Base-by-base conservation (phyloP, 2,888 invertebrate genomes). In the Oxycera nigricornis region DNA sequence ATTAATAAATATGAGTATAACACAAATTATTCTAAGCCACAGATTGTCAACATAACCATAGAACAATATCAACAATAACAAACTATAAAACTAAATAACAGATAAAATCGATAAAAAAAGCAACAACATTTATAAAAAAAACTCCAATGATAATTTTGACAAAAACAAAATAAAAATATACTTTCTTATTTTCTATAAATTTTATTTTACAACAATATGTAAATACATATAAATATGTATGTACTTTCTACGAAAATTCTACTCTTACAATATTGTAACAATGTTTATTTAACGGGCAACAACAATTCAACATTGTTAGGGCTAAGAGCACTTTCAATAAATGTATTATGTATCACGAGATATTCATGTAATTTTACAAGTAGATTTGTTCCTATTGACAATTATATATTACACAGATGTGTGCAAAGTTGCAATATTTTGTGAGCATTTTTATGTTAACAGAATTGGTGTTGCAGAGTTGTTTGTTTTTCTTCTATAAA, bases 381-480 rank as follows among this genome's bases (percentile, higher is more conserved):
- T 31, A 52, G 24, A 7, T 61, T 61, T 61, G 61, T 61, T 61
- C 59, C 11, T 46, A 59, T 31, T 61, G 30, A 31, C 35, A 11
- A 11, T 55, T 55, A 22, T 22, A 17, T 55, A 22, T 31, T 61
- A 22, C 20, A 52, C 24, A 20, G 9, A 3, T 20, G 2, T 46
- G 17, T 46, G 3, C 46, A 35, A 7, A 46, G 46, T 14, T n/a
- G 7, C 20, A 41, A 28, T 68, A 50, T 68, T 68, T 68, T 68
- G 67, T 68, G 67, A 68, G 67, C 67, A 68, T 68, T 68, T 68
- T 68, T 68, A 68, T 68, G 67, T 46, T 68, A 59, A 28, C 14
- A 59, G 26, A 11, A 11, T 59, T 59, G 9, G 11, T n/a, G n/a
- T n/a, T n/a, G n/a, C n/a, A n/a, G n/a, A n/a, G n/a, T n/a, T n/a